Evolutionary conservation across 2,797 vertebrate genomes (phyloP), one percentile per base, ranked within the genome.

Genomic region (Amphiprion clarkii): DNA sequence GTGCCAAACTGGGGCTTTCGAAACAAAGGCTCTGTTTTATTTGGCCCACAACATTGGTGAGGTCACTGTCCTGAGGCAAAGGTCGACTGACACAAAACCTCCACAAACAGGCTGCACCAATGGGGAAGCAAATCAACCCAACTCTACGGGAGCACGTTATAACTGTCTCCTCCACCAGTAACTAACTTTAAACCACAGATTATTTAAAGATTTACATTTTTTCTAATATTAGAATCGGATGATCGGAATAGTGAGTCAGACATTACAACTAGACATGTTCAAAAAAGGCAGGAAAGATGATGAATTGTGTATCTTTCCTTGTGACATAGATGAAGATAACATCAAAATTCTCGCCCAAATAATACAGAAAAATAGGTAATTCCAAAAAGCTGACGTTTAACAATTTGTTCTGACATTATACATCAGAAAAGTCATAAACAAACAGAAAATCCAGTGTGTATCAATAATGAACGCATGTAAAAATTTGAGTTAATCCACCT

Each of bases 11-110:
- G 40, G 11, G 39, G 9, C 16, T 52, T 48, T 75, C 60, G 33
- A 16, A 39, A 88, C 81, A 88, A 86, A 84, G 81, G 21, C 70
- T 51, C 29, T 56, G 48, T 83, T 88, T 83, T 23, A 79, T 78
- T 72, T 46, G 67, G 78, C 69, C 60, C 39, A 23, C 44, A 57
- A 69, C 67, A 39, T 68, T 51, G 67, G 48, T 58, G 58, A 62
- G 4, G 51, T 60, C 31, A 29, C 42, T 61, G 66, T 79, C 77
- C 56, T 44, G 64, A 79, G 42, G 44, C 13, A 56, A 12, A 74
- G 66, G 68, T 44, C 11, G 5, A 72, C 39, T 11, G 42, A 70
- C 59, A 83, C 72, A 66, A 68, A 71, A 61, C 56, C 29, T 59
- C 39, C 27, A 62, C 42, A 64, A 48, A 60, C 55, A 76, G 9